Evolutionary conservation across 2,797 vertebrate species (phyloP), one percentile per base, ranked within the genome.

Genomic region (Champsocephalus esox): DNA sequence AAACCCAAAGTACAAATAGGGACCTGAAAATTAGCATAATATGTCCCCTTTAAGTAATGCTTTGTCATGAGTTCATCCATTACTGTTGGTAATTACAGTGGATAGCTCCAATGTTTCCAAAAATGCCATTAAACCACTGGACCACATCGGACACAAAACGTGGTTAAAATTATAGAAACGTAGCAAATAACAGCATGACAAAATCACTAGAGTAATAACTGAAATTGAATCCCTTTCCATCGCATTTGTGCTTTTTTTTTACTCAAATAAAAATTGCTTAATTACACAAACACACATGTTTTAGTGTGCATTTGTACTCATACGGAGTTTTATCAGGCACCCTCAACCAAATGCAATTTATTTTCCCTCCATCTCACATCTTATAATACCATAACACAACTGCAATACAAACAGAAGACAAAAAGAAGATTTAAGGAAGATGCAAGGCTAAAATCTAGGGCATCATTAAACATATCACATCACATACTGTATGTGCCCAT

Each of bases 391-490:
- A 24, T 38, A 44, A 24, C 4, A 49, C 14, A 70, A 51, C 12
- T 24, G 16, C 17, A 50, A 45, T 52, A 24, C 13, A 55, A 46
- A 61, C 5, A 5, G 12, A 28, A n/a, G 3, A 12, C 24, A 44
- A 52, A n/a, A 11, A 24, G 0, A 43, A 4, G 21, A 62, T 43
- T 54, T 48, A 17, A 28, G 19, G 41, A 19, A 41, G 54, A 17
- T 51, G 38, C 11, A 38, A 49, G 21, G 32, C 38, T 69, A 38
- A 79, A 60, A 43, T 52, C 34, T 45, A 8, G 46, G n/a, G 21
- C 50, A 28, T 58, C 8, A 52, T 13, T 32, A 16, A 65, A 44
- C 16, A 63, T n/a, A 49, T 41, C 16, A 63, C 24, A 49, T 41
- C 5, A 59, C 59, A 70, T 12, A 24, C 24, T 24, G 24, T 24